Base-by-base conservation (phyloP, 1,140 invertebrate genomes). In the Drosophila yakuba region DNA sequence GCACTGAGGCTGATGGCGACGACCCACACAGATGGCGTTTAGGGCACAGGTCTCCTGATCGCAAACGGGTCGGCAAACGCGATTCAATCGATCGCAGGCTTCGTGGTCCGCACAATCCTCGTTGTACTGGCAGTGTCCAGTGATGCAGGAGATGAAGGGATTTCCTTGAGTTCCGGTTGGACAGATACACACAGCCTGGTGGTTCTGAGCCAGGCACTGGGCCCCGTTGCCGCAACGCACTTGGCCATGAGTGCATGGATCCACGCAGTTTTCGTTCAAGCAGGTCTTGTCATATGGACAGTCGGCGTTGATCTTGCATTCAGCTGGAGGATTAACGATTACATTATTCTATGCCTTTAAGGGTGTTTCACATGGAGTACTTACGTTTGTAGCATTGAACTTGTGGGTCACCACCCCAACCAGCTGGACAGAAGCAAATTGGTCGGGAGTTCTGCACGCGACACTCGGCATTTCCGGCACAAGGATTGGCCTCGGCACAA, bases 251-350 rank as follows among this genome's bases (percentile, higher is more conserved):
- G 93, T 78, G 80, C 97, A 98, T 2, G 97, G 97, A 90, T 96
- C 95, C 7, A 96, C 92, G 78, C 97, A 98, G 73, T 96, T 96
- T 67, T 95, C 94, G 68, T 95, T 96, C 28, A 95, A 93, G 77
- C 97, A 98, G 23, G 95, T 95, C 89, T 97, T 97, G 81, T 98
- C 97, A 80, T 96, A 96, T 1, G 97, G 96, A 94, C 97, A 98
- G 50, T 98, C 96, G 14, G 94, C 93, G 88, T 98, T 96, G 4
- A 93, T 92, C 76, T 95, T 95, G 93, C 97, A 98, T 93, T 97
- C 96, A 23, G 96, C 97, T 97, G 88, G 44, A 41, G 28, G 94
- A 94, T 73, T 64, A 35, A 3, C 12, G 36, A 3, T 41, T 4
- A 8, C 8, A 5, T 50, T 32, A 28, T 10, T 8, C 20, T 20